Evolutionary conservation across 2,888 invertebrate genomes (phyloP), one percentile per base, ranked within the genome.

Genomic region (Hermaeophaga mercurialis): DNA sequence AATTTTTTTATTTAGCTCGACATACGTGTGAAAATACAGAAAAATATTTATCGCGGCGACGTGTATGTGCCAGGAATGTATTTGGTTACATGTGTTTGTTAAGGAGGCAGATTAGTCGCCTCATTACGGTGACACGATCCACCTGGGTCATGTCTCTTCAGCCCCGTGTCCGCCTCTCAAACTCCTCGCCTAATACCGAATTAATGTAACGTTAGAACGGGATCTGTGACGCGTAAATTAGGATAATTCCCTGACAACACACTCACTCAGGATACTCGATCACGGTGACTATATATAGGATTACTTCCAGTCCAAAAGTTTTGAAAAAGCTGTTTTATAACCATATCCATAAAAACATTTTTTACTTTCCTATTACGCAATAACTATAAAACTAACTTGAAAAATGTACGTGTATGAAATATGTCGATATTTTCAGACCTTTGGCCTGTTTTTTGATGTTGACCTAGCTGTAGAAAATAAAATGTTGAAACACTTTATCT

Each of bases 51-150:
- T 36, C 47, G n/a, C 12, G 24, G 17, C 15, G 33, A 15, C 17
- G 36, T 17, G 31, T 38, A 31, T 41, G 38, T 49, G 53, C 50
- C 52, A 50, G 43, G 53, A 33, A 54, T 33, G 50, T 54, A 34
- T 61, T 57, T 60, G 62, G 66, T 57, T 66, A 65, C 66, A 66
- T 59, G 58, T 66, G 66, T 65, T 63, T 62, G 62, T 60, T 63
- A 62, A 65, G 63, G 58, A 58, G 50, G 55, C 31, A 58, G 65
- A 63, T 67, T 70, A 71, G 69, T 65, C 65, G 64, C 62, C 73
- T 74, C 72, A 71, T 74, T 74, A 74, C 65, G 48, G 56, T 54
- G 70, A 74, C 65, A 69, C 63, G 69, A 70, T 64, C 70, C 74
- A 74, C 74, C 74, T 74, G 74, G 71, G 67, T 61, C 59, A 59